phyloP scores from a whole-genome alignment of 2,888 invertebrate genomes.

The Philaethria dido region DNA sequence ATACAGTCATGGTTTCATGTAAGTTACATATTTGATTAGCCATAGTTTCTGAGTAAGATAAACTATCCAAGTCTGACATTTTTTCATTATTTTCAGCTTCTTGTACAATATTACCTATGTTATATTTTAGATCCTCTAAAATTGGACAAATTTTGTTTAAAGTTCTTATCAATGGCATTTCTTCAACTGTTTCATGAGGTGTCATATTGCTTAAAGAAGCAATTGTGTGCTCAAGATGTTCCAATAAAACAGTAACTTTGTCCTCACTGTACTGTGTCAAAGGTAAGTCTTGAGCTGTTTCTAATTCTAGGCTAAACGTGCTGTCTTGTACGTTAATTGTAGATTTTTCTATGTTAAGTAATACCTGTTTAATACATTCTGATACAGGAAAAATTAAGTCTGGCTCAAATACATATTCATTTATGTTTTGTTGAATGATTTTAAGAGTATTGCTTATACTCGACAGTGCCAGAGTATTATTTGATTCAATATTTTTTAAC shows the following conservation, averaged over 20 bases:
- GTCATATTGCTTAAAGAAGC: slow-evolving; percentile 63
- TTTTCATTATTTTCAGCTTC: slow-evolving; percentile 54
- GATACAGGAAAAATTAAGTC: slow-evolving; percentile 64
- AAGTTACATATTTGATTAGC: slow-evolving; percentile 69
- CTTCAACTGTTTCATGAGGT: slow-evolving; percentile 55
- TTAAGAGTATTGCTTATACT: slow-evolving; percentile 66
- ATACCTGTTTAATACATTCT: slow-evolving; percentile 60
- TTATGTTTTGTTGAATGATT: slow-evolving; percentile 64
- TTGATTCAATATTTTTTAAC: slow-evolving; percentile 61
- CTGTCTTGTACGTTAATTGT: slow-evolving; percentile 65
- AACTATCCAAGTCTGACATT: slow-evolving; percentile 66
- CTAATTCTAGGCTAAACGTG: slow-evolving; percentile 60
- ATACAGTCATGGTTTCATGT: slow-evolving; percentile 63
- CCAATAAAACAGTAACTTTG: slow-evolving; percentile 60
- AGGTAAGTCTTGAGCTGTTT: slow-evolving; percentile 59
- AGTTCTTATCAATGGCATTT: slow-evolving; percentile 51
- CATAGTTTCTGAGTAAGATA: slow-evolving; percentile 65
- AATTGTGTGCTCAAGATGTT: slow-evolving; percentile 69
- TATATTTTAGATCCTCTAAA: slow-evolving; percentile 67
- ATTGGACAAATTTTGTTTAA: slow-evolving; percentile 66
- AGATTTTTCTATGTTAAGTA: slow-evolving; percentile 63
- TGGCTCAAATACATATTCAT: slow-evolving; percentile 62
- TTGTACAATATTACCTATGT: slow-evolving; percentile 56
- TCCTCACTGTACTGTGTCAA: slow-evolving; percentile 43
- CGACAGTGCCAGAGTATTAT: slow-evolving; percentile 59